Percentiles rank a stretch among this genome's conserved stretches.
Conservation (phyloP, 2,113 vertebrate species). For the Vulpes vulpes region DNA sequence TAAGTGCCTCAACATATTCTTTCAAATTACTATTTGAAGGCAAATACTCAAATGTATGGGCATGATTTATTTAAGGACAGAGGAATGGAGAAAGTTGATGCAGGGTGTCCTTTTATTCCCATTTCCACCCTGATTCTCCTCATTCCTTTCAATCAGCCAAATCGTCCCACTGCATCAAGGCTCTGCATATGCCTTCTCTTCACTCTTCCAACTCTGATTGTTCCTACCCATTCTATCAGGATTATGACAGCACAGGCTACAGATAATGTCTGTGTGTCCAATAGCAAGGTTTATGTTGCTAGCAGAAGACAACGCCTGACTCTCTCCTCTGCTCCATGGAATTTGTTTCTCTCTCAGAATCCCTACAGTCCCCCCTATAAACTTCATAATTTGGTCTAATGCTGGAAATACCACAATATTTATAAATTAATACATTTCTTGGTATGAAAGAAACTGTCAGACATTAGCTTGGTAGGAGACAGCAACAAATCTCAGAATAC, state of each 20-base stretch:
- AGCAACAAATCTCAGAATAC: background rate
- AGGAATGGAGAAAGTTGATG: background rate
- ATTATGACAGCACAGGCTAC: background rate
- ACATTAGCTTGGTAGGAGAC: background rate
- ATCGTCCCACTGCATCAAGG: background rate
- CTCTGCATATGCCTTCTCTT: background rate
- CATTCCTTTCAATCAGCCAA: background rate
- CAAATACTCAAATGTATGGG: background rate
- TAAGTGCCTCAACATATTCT: background rate
- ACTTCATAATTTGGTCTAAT: background rate
- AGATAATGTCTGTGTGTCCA: background rate
- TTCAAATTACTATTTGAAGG: background rate
- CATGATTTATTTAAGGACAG: background rate
- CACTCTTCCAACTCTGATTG: background rate
- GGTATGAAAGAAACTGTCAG: background rate
- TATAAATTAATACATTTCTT: background rate
- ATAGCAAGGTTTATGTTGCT: background rate
- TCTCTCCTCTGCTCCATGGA: background rate
- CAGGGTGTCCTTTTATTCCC: background rate
- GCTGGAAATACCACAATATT: background rate
- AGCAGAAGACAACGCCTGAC: background rate
- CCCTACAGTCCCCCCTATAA: background rate
- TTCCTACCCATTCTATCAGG: background rate
- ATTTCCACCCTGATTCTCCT: background rate
- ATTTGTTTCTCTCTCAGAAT: constrained; percentile 9